A percentile compares a stretch with the other conserved stretches of the same genome.
phyloP scores from a whole-genome alignment of 2,113 vertebrate species.

The Sialia sialis region DNA sequence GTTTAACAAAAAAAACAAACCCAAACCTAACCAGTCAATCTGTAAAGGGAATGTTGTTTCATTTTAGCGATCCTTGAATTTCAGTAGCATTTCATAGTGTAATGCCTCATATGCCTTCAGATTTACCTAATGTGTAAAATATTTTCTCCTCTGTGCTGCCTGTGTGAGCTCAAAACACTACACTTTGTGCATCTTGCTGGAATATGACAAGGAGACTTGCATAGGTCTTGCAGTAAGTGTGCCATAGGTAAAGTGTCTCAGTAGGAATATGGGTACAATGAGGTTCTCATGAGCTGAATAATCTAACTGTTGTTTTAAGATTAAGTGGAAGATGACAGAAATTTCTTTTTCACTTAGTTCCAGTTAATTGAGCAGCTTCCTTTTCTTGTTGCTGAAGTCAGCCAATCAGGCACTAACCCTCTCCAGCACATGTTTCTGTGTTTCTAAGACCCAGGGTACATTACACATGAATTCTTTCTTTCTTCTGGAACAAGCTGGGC shows the following conservation, averaged over 20 bases:
- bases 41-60: neutral
- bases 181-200: neutral
- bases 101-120: neutral
- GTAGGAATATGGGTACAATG: neutral
- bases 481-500: conserved; percentile 27
- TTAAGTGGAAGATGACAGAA: neutral
- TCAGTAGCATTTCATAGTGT: neutral
- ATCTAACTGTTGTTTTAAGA: neutral
- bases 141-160: neutral
- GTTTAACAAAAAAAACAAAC: neutral
- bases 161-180: neutral
- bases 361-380: neutral
- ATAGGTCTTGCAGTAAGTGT: neutral
- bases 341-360: conserved; percentile 7
- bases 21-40: neutral
- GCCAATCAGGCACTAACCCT: conserved; percentile 17
- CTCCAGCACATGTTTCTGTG: conserved; percentile 26
- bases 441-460: conserved; percentile 36
- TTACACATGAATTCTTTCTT: conserved; percentile 52
- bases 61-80: neutral
- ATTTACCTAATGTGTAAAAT: neutral
- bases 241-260: neutral
- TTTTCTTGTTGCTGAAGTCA: conserved; percentile 27
- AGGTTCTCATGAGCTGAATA: neutral
- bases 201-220: neutral